Evolutionary conservation across 2,113 vertebrate species (phyloP), one percentile per base, ranked within the genome.

Genomic region (Seriola quinqueradiata): DNA sequence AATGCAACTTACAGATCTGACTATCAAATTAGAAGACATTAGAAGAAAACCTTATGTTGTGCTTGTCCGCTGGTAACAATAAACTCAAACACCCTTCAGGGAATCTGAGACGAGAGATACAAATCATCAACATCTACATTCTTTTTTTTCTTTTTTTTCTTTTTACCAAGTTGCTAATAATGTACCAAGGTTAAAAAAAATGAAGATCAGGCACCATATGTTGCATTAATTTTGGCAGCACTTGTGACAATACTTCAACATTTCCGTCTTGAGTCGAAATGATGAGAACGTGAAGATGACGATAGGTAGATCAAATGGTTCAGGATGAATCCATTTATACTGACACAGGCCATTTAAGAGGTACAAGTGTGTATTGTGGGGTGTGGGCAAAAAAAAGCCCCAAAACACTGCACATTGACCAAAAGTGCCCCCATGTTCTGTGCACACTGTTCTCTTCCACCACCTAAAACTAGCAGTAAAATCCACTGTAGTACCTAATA

Each of bases 401-500:
- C 57, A 14, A 52, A 70, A 87, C 67, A 63, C 63, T 75, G 86
- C 79, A 63, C 83, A 73, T 46, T 61, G 65, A 85, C 54, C 75
- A 64, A 34, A 85, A 71, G 76, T 57, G 42, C 76, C 83, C 85
- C 60, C 65, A 57, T 66, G 57, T 75, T 79, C 82, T 89, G 86
- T 83, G 88, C 91, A 90, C 82, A 60, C 14, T 2, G 70, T 84
- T 82, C 90, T 88, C 83, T 84, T 92, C 74, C 88, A 85, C 61
- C 81, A 79, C 73, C 84, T 90, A 82, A 70, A 90, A 89, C 86
- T 83, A 93, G 42, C 78, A 87, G 81, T 87, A 73, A 89, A 92
- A 87, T 87, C 85, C 90, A 87, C 80, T 90, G 90, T 87, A 92
- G 94, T 95, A 95, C 94, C 95, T 86, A 92, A 92, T 90, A 92